Evolutionary conservation across 2,888 invertebrate genomes (phyloP), one percentile per base, ranked within the genome.

Genomic region (Cheilosia scutellata): DNA sequence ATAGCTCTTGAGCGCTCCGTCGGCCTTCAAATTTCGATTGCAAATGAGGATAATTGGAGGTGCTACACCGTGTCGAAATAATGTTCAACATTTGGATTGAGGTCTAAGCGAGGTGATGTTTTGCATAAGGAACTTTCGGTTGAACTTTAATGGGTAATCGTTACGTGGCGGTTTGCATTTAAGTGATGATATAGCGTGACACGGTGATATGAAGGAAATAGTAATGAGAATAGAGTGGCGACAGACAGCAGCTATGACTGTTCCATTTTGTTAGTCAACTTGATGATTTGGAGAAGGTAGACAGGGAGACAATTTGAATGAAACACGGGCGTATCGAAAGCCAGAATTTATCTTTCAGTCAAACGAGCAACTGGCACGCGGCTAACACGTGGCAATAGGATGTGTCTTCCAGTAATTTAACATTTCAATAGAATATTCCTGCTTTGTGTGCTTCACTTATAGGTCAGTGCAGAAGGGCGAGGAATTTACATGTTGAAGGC

Each of bases 21-120:
- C 9, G 75, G 55, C 65, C 75, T 71, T 72, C 70, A 53, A 42
- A 55, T 71, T 84, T 55, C 55, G 53, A 62, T 76, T 84, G 75
- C 47, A 58, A 84, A 71, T 78, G 33, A 37, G 78, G 58, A 58
- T 74, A 74, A 68, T 79, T 74, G 79, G 53, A 60, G 63, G 9
- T 16, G 37, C 44, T 33, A 20, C 51, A 53, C 68, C 70, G 63
- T 70, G 78, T 70, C 74, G 74, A 62, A 74, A 78, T 63, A 58
- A 49, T 33, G 42, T 60, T 70, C 40, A 63, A 31, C 68, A 63
- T 66, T 78, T 78, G 42, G 31, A 74, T 68, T 60, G 63, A 63
- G 55, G 70, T 68, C 25, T 57, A 27, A 7, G 47, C 29, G 5
- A 37, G 63, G 31, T 37, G 27, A 47, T 57, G 25, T 55, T 51